A percentile compares a stretch with the other conserved stretches of the same genome.
These are phyloP conservation scores for Glossosoma conforme DNA, from an alignment of 1,140 invertebrate species.

Conservation along the genomic window DNA sequence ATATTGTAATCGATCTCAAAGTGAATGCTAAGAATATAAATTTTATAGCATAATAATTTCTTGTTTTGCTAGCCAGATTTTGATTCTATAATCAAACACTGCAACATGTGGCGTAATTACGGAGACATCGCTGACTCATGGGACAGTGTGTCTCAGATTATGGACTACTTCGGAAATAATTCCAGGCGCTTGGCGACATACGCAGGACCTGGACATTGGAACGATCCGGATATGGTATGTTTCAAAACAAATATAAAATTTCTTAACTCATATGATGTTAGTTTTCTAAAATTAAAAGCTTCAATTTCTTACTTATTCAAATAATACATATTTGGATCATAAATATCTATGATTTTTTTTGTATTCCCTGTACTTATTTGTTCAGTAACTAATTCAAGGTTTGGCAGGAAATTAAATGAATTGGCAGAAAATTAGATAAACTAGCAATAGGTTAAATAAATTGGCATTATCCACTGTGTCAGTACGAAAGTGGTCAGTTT, in stretches of 20 bases:
- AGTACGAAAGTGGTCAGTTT: too few species aligned
- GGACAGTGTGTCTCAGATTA: slow-evolving; percentile 62
- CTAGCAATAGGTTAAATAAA: too few species aligned
- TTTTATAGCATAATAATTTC: neutral
- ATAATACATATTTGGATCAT: too few species aligned
- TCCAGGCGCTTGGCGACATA: slow-evolving; percentile 62
- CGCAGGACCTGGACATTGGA: slow-evolving; percentile 79
- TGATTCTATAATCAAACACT: slow-evolving; percentile 37
- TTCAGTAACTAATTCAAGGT: too few species aligned
- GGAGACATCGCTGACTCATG: slow-evolving; percentile 76
- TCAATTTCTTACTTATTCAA: neutral
- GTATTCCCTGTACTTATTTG: too few species aligned
- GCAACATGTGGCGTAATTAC: slow-evolving; percentile 83
- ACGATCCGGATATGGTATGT: slow-evolving; percentile 81
- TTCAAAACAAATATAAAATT: neutral
- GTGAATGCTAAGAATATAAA: too few species aligned
- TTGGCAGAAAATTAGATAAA: too few species aligned
- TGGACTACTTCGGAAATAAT: slow-evolving; percentile 69
- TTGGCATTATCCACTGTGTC: too few species aligned
- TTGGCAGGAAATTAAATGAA: too few species aligned
- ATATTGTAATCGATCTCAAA: too few species aligned
- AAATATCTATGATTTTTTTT: too few species aligned
- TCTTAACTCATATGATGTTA: neutral
- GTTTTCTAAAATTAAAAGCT: neutral
- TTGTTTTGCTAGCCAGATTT: slow-evolving; percentile 57